Conservation (phyloP, 2,888 invertebrate species). For the Lasioglossum leucozonium region DNA sequence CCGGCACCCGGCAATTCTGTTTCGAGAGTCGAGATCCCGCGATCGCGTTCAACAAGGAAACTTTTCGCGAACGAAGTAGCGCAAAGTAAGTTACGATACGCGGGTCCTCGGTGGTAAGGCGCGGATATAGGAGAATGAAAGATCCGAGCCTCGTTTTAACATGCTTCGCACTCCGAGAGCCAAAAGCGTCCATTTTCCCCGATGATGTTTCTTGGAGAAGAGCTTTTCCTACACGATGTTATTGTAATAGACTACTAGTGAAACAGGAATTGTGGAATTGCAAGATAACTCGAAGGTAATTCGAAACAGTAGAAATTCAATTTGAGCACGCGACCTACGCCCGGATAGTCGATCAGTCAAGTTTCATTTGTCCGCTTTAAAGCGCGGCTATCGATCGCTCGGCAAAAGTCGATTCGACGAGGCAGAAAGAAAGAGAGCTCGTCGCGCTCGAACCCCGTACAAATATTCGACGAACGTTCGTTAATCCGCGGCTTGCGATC, state of each 20-base stretch:
- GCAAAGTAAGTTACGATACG: neutral
- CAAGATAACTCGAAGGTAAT: neutral
- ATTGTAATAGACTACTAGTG: too few relatives aligned
- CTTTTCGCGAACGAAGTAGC: neutral
- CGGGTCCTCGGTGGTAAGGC: neutral
- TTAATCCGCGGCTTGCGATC: slow-evolving; percentile 47
- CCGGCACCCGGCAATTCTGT: neutral
- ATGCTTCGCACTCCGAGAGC: too few relatives aligned
- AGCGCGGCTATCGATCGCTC: neutral
- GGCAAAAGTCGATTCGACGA: slow-evolving; percentile 29
- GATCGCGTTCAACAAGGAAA: neutral
- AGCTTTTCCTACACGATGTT: too few relatives aligned
- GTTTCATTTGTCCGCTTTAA: neutral
- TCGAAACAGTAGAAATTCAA: neutral
- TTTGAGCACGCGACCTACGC: neutral
- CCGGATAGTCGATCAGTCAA: neutral
- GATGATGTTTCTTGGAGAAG: too few relatives aligned
- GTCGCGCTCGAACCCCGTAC: neutral
- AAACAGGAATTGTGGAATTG: too few relatives aligned
- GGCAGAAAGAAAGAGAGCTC: neutral
- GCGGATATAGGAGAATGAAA: neutral
- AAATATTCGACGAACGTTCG: slow-evolving; percentile 47
- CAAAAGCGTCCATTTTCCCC: too few relatives aligned
- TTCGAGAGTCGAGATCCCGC: neutral
- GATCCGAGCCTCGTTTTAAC: too few relatives aligned